These are phyloP conservation scores for Pseudobourletiella spinata DNA, from an alignment of 1,140 invertebrate species.

Conservation along the genomic window DNA sequence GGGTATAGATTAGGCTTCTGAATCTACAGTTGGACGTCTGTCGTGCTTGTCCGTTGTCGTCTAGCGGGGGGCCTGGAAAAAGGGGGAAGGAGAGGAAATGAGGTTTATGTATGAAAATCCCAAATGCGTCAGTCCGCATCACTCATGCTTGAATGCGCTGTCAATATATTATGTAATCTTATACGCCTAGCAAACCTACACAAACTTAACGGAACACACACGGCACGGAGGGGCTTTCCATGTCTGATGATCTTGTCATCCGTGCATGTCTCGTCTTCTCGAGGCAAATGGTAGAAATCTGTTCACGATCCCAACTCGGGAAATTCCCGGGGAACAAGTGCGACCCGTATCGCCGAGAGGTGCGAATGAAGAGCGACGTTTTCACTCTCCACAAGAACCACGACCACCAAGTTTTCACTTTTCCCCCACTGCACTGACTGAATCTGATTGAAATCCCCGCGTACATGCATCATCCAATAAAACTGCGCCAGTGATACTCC, in stretches of 20 bases:
- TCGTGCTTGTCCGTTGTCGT: no score
- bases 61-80: neutral
- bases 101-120: neutral
- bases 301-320: neutral
- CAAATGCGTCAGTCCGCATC: neutral
- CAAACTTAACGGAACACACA: no score
- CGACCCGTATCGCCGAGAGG: no score
- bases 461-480: no score
- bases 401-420: neutral
- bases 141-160: neutral
- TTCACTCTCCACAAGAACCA: neutral
- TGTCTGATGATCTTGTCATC: neutral
- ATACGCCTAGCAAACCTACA: no score
- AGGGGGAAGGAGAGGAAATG: neutral
- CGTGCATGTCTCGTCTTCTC: neutral
- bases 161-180: no score
- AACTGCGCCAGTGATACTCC: no score
- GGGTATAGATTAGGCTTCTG: no score
- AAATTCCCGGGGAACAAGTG: no score
- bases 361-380: constrained; percentile 11
- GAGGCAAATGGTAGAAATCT: neutral
- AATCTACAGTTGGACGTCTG: no score
- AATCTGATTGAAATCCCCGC: no score
- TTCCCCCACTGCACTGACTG: neutral
- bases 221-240: neutral